A percentile compares a stretch with the other conserved stretches of the same genome.
Conservation (phyloP, 2,888 invertebrate genomes). For the Orthonychiurus folsomi region DNA sequence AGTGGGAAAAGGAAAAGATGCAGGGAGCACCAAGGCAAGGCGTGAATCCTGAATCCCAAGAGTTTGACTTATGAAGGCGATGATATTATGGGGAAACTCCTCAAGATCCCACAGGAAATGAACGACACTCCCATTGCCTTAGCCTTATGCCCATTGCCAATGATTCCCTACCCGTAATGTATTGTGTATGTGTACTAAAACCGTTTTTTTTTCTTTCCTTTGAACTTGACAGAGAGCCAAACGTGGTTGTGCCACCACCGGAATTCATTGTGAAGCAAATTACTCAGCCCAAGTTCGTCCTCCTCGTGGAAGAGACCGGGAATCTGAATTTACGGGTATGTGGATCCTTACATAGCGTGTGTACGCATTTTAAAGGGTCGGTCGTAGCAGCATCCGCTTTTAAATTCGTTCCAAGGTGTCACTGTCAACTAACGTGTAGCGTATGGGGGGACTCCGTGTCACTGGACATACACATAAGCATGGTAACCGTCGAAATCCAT, state of each 20-base stretch:
- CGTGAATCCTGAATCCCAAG: neutral
- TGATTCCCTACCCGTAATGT: no score
- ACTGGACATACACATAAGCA: no score
- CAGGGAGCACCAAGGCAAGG: no score
- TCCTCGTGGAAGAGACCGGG: constrained; percentile 40
- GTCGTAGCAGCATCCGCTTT: neutral
- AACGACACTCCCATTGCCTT: no score
- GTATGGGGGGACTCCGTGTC: neutral
- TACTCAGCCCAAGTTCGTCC: constrained; percentile 37
- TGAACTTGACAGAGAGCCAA: constrained; percentile 33
- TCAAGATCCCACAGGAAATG: neutral
- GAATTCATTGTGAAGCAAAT: constrained; percentile 40
- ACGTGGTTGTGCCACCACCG: constrained; percentile 35
- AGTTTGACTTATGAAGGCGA: neutral
- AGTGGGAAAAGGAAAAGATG: no score
- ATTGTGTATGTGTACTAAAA: no score
- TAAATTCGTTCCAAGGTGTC: neutral
- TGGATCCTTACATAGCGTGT: no score
- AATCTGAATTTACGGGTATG: constrained; percentile 41
- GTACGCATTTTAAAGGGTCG: no score
- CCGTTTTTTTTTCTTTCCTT: no score
- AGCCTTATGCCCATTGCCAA: no score
- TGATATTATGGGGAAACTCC: neutral
- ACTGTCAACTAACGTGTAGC: neutral
- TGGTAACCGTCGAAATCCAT: no score